A percentile compares a stretch with the other conserved stretches of the same genome.
These are phyloP conservation scores for Melanophora roralis DNA, from an alignment of 2,888 invertebrate species.

Conservation along the genomic window DNA sequence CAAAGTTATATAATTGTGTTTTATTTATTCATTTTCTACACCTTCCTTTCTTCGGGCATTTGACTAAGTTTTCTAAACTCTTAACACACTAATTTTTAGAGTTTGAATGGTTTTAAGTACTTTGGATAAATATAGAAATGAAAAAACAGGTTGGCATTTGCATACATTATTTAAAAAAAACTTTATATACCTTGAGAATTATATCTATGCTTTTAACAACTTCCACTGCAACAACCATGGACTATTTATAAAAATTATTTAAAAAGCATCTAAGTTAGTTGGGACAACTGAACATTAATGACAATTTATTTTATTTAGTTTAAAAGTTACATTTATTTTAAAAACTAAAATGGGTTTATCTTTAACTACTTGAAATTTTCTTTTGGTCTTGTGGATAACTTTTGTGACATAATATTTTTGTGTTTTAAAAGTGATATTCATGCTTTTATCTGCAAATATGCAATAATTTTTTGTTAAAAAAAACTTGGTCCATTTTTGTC, in stretches of 20 bases:
- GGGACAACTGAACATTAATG: neutral
- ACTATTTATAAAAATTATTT: slow-evolving; percentile 2
- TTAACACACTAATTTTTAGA: slow-evolving; percentile 6
- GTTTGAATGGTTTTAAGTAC: slow-evolving; percentile 38
- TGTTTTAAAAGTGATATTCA: neutral
- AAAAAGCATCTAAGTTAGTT: neutral
- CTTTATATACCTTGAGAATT: no score
- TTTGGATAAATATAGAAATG: slow-evolving; percentile 12
- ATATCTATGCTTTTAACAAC: neutral
- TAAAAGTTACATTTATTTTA: slow-evolving; percentile 3
- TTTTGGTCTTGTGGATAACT: neutral
- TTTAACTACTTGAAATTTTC: neutral
- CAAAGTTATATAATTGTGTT: neutral
- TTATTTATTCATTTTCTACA: slow-evolving; percentile 15
- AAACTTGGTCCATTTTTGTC: slow-evolving; percentile 46
- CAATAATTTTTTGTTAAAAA: slow-evolving; percentile 57
- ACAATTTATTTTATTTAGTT: neutral
- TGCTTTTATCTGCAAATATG: slow-evolving; percentile 27
- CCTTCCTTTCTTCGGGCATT: neutral
- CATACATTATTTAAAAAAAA: no score
- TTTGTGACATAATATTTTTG: no score
- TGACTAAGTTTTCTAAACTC: slow-evolving; percentile 1
- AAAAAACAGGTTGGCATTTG: neutral
- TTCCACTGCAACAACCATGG: neutral
- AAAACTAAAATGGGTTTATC: neutral